phyloP scores from a whole-genome alignment of 30 jellyfish, hydroid and myxozoan genomes.

The Cassiopea andromeda region DNA sequence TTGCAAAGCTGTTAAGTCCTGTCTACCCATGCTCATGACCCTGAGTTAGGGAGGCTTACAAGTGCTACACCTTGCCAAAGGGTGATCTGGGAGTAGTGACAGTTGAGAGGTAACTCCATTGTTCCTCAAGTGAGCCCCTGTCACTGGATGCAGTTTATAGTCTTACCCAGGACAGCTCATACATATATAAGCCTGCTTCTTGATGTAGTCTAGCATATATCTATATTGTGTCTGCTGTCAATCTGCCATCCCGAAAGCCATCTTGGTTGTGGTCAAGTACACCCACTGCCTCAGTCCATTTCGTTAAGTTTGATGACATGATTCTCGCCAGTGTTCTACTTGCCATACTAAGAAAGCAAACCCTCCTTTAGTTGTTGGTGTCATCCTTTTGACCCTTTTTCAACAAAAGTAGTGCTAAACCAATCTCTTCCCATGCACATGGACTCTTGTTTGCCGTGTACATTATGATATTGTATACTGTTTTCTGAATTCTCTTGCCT shows the following conservation, averaged over 20 bases:
- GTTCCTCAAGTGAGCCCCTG: no score
- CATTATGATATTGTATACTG: no score
- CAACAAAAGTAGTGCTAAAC: neutral
- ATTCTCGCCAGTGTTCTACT: neutral
- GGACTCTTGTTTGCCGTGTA: no score
- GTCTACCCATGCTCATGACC: no score
- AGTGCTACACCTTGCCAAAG: no score
- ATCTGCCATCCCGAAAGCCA: neutral
- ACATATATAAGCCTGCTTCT: neutral
- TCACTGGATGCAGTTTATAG: no score
- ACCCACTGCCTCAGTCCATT: neutral
- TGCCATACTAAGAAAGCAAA: neutral
- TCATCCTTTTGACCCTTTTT: slow-evolving; percentile 13
- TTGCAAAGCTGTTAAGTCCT: no score
- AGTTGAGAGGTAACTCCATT: no score
- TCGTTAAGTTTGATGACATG: neutral
- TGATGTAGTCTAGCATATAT: neutral
- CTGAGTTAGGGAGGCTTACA: no score
- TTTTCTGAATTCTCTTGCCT: no score
- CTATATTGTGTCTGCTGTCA: neutral
- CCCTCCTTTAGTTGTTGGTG: slow-evolving; percentile 8
- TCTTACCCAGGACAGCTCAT: neutral
- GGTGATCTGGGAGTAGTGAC: no score
- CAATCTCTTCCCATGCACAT: neutral
- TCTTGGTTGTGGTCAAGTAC: neutral